Conservation (phyloP, 2,113 vertebrate species). For the Xyliphius kryptos region DNA sequence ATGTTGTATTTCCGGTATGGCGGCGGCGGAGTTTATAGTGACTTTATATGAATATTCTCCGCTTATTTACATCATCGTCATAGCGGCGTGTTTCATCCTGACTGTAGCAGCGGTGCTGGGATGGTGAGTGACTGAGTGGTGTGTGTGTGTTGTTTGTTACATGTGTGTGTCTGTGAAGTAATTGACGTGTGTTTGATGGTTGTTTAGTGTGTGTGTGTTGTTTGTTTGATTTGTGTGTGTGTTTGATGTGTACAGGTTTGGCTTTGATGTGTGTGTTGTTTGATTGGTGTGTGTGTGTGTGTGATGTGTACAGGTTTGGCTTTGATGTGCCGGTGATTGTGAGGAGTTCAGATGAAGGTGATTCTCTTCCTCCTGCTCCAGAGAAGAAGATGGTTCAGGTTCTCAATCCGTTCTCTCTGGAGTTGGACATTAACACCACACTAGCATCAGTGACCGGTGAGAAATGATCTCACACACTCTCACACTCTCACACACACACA, state of each 20-base stretch:
- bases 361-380: constrained; percentile 64
- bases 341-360: constrained; percentile 81
- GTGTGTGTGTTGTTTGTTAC: no score
- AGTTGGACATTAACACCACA: constrained; percentile 49
- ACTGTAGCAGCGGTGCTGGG: no score
- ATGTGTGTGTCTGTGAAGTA: not conserved
- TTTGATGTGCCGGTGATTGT: constrained; percentile 88
- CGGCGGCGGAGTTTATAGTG: no score
- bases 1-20: no score
- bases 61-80: no score
- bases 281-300: not conserved
- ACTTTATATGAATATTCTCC: no score
- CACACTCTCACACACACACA: not conserved
- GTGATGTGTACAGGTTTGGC: constrained; percentile 71
- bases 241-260: constrained; percentile 68
- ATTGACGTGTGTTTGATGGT: constrained; percentile 69
- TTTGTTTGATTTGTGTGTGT: not conserved
- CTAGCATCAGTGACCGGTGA: constrained; percentile 65
- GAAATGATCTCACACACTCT: not conserved
- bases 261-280: constrained; percentile 85
- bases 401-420: constrained; percentile 86
- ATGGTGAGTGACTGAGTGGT: no score
- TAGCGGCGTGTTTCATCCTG: no score
- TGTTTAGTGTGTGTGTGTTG: constrained; percentile 83
- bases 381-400: constrained; percentile 90